Evolutionary conservation across 2,797 vertebrate genomes (phyloP).

Genomic region (Furcifer pardalis): DNA sequence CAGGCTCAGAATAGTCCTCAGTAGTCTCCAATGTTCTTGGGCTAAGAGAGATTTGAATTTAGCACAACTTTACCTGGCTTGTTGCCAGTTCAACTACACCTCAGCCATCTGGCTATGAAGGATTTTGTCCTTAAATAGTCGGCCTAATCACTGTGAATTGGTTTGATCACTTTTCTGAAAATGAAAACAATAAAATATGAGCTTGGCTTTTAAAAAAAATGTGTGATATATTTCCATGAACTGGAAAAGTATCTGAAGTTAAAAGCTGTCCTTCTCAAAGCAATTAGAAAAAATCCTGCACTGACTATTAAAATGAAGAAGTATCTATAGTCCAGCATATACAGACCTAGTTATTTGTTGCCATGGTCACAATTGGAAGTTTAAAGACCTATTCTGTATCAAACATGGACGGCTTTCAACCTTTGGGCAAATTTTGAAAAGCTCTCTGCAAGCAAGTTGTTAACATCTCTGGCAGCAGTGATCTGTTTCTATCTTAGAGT

Average conservation of each 20-base stretch:
- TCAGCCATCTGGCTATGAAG: too few relatives aligned
- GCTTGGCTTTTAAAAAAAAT: not conserved
- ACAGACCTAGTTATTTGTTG: not conserved
- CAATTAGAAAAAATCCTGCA: not conserved
- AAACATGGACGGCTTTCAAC: not conserved
- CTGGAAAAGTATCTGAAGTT: not conserved
- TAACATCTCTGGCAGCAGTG: not conserved
- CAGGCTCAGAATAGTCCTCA: too few relatives aligned
- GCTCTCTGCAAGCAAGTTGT: not conserved
- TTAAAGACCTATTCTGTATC: not conserved
- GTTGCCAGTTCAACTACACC: too few relatives aligned
- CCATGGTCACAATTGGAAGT: not conserved
- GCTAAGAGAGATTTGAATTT: too few relatives aligned
- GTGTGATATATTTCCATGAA: not conserved
- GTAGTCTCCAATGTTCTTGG: too few relatives aligned
- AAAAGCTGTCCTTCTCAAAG: not conserved
- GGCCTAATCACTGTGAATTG: too few relatives aligned
- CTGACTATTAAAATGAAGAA: not conserved
- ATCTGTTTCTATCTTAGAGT: not conserved
- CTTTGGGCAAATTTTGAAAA: not conserved
- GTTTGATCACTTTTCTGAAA: too few relatives aligned
- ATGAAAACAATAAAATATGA: not conserved
- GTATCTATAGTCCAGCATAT: not conserved
- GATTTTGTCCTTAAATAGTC: too few relatives aligned
- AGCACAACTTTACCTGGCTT: too few relatives aligned